Evolutionary conservation across 2,888 invertebrate genomes (phyloP), one percentile per base, ranked within the genome.

Genomic region (Nomada ruficornis): DNA sequence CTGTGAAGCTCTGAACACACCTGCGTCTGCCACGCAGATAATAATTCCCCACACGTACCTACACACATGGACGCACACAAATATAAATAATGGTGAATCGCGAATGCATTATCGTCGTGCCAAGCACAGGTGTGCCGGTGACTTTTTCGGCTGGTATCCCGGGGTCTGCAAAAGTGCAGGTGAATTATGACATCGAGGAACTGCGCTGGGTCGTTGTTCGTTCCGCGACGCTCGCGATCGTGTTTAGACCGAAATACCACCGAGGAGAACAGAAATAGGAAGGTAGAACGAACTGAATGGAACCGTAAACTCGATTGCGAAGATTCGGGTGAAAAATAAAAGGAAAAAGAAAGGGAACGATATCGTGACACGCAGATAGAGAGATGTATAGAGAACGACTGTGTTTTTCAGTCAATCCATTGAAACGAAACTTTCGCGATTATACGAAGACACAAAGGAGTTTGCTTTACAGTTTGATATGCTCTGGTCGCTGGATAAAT

Each of bases 91-190:
- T 11, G 47, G 29, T 42, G 65, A 55, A 54, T 47, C 42, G 71
- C 26, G 67, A 50, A 71, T 54, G 80, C 64, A 69, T 78, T 72
- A 73, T 69, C 73, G 59, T 7, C 42, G 73, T 74, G 81, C 79
- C 79, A 81, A 74, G 73, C 79, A 79, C 81, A 81, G 81, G 81
- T 81, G 81, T 26, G 79, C 75, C 29, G 10, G 57, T 55, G 29
- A 79, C 60, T 81, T 81, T 81, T 81, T 82, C 76, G 68, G 42
- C 23, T 18, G 52, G 70, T 59, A 69, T 65, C 59, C 20, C 70
- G 52, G 57, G 29, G 23, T 23, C 65, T 57, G 80, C 57, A 52
- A 72, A 80, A 72, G 57, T 74, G 23, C 75, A 57, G 75, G 67
- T 82, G 80, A 82, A 80, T 80, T 75, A 82, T 75, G 80, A 44